Evolutionary conservation across 2,797 vertebrate species (phyloP).

Genomic region (Ispidina lecontei): DNA sequence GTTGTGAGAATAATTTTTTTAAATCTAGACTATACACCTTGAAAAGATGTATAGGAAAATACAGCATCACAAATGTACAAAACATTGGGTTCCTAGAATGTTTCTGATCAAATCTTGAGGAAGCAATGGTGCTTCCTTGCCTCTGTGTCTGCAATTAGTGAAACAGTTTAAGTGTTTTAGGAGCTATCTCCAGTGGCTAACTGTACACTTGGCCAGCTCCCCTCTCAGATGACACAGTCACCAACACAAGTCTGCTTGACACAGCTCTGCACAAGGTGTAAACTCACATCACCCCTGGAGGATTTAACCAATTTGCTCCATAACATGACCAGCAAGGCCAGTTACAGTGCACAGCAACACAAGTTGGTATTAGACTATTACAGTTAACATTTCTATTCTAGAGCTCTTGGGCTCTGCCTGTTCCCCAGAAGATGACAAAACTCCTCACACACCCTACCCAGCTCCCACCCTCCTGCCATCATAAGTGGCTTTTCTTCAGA

Average conservation of each 20-base stretch:
- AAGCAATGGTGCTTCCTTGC: neutral
- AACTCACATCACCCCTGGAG: neutral
- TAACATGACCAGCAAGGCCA: neutral
- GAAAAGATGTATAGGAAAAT: neutral
- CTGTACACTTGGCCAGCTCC: neutral
- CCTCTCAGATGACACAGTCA: neutral
- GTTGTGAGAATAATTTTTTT: neutral
- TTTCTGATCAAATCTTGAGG: neutral
- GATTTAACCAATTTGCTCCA: neutral
- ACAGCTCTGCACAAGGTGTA: neutral
- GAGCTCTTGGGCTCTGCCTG: neutral
- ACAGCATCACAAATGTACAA: neutral
- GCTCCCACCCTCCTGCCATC: neutral
- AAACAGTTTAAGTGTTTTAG: neutral
- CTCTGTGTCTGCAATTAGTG: neutral
- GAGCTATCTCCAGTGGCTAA: neutral
- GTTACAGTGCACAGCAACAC: neutral
- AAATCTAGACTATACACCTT: neutral
- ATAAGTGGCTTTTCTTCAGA: neutral
- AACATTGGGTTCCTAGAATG: neutral
- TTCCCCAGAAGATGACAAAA: neutral
- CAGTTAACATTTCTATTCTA: neutral
- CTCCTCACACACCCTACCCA: neutral
- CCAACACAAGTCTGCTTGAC: neutral
- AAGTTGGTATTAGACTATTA: neutral